phyloP scores from a whole-genome alignment of 2,113 vertebrate genomes.

The Litocranius walleri region DNA sequence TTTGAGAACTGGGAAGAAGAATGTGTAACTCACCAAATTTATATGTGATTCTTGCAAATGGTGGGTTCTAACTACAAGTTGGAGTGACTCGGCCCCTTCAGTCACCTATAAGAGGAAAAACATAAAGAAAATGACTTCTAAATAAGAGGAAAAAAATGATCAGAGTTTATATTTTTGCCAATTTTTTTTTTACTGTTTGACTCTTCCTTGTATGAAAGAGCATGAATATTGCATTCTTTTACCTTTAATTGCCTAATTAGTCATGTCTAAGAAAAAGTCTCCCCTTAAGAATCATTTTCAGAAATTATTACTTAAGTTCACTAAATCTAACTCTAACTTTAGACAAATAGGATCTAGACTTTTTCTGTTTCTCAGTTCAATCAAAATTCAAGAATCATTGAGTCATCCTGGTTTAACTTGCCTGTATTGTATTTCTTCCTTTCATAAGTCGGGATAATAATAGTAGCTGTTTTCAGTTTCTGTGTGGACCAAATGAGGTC shows the following conservation, averaged over 20 bases:
- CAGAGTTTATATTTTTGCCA: not conserved
- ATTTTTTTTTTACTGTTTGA: not conserved
- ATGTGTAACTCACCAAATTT: not conserved
- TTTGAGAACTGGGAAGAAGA: not conserved
- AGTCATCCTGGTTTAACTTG: not conserved
- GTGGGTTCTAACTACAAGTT: not conserved
- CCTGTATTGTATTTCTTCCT: not conserved
- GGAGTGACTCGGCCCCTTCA: not conserved
- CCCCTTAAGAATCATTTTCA: not conserved
- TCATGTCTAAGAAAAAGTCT: not conserved
- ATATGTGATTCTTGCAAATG: not conserved
- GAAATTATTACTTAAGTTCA: not conserved
- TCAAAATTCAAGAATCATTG: not conserved
- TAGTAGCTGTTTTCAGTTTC: not conserved
- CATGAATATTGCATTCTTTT: not conserved
- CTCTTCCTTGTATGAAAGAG: not conserved
- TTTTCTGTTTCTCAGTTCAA: not conserved
- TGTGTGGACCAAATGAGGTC: not conserved
- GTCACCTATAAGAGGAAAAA: not conserved
- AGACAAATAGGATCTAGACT: not conserved
- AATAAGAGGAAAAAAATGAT: not conserved
- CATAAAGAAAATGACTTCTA: not conserved
- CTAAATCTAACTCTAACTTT: conserved; percentile 4
- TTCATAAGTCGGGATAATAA: not conserved
- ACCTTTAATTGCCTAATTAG: not conserved